Evolutionary conservation across 2,888 invertebrate species (phyloP).

Genomic region (Hypsopygia costalis): DNA sequence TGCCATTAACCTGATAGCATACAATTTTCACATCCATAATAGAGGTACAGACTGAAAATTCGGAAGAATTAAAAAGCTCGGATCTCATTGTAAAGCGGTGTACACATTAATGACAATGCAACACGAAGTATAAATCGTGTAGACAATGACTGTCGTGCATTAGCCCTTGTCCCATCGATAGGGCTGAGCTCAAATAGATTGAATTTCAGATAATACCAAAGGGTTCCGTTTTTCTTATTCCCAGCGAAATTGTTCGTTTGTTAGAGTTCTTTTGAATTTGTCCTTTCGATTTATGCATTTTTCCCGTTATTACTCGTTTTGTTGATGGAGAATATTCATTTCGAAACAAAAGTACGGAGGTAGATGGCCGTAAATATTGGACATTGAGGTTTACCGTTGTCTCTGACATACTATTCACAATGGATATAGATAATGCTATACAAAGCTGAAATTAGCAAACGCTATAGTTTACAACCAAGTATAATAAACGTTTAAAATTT

Average conservation of each 20-base stretch:
- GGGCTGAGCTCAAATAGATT: conserved; percentile 72
- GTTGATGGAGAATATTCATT: too few species aligned
- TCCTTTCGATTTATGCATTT: conserved; percentile 1
- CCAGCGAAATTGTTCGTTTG: conserved; percentile 27
- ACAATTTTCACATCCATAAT: conserved; percentile 13
- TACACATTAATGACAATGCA: conserved; percentile 72
- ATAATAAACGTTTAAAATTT: too few species aligned
- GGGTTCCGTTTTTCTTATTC: conserved; percentile 61
- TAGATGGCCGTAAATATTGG: neutral
- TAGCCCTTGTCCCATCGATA: conserved; percentile 71
- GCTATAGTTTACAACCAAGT: too few species aligned
- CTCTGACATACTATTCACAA: too few species aligned
- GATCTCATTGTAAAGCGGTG: conserved; percentile 57
- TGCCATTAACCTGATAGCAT: neutral
- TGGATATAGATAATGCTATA: too few species aligned
- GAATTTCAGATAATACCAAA: conserved; percentile 72
- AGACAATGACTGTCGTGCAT: conserved; percentile 63
- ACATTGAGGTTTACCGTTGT: neutral
- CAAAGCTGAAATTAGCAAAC: too few species aligned
- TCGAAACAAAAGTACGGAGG: too few species aligned
- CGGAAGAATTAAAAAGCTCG: conserved; percentile 50
- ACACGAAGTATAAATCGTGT: conserved; percentile 65
- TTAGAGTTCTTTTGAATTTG: conserved; percentile 20
- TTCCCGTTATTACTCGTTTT: neutral
- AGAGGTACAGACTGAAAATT: conserved; percentile 34